These are phyloP conservation scores for Tamandua tetradactyla DNA, from an alignment of 2,797 vertebrate species.

Conservation along the genomic window DNA sequence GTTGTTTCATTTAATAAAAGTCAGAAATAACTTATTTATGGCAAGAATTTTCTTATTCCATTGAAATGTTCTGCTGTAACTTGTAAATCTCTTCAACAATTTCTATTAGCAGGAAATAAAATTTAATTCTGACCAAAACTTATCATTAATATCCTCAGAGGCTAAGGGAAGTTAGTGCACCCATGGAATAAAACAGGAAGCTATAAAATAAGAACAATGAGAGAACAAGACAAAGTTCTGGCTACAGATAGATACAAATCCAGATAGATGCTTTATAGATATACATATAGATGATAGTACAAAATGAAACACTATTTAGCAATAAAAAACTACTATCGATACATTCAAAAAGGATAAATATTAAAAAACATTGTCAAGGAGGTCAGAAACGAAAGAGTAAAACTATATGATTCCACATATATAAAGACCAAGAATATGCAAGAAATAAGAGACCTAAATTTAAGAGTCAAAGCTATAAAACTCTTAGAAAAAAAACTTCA, in stretches of 20 bases:
- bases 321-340: background rate
- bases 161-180: background rate
- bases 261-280: too few relatives aligned
- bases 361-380: too few relatives aligned
- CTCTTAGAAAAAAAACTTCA: too few relatives aligned
- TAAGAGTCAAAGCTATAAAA: too few relatives aligned
- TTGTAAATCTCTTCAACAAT: slow-evolving; percentile 55
- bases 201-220: slow-evolving; percentile 23
- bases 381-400: too few relatives aligned
- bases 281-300: background rate
- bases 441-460: too few relatives aligned
- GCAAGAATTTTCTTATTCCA: slow-evolving; percentile 56
- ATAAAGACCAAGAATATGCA: too few relatives aligned
- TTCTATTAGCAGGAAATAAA: slow-evolving; percentile 79
- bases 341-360: background rate
- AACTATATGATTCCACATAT: too few relatives aligned
- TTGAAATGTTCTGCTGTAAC: slow-evolving; percentile 67
- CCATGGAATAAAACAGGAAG: slow-evolving; percentile 23
- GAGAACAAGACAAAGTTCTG: too few relatives aligned
- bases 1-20: slow-evolving; percentile 59
- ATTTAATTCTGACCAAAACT: slow-evolving; percentile 60
- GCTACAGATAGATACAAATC: too few relatives aligned
- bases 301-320: background rate
- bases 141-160: slow-evolving; percentile 41
- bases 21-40: slow-evolving; percentile 63